These are phyloP conservation scores for Yasuhikotakia modesta DNA, from an alignment of 2,797 vertebrate species.

Conservation along the genomic window DNA sequence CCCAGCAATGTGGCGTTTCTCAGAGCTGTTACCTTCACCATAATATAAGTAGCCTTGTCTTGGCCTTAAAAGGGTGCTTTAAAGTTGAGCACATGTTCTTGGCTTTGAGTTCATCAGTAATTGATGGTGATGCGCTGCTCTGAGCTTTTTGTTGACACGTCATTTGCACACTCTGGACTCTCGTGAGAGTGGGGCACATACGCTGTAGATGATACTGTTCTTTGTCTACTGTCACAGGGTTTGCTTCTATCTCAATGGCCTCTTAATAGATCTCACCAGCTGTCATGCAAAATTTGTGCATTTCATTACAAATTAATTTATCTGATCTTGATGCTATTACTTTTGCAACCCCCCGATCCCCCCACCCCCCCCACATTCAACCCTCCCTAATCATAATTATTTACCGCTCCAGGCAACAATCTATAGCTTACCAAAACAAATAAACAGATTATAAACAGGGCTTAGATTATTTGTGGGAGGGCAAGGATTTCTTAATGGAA, in stretches of 20 bases:
- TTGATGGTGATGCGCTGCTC: conserved; percentile 70
- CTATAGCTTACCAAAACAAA: conserved; percentile 80
- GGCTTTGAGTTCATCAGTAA: conserved; percentile 82
- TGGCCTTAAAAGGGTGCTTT: conserved; percentile 30
- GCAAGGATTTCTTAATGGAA: conserved; percentile 80
- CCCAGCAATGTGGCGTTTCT: conserved; percentile 28
- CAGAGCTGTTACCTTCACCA: conserved; percentile 6
- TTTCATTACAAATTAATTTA: conserved; percentile 89
- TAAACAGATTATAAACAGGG: conserved; percentile 85
- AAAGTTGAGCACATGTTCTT: conserved; percentile 78
- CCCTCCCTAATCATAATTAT: conserved; percentile 82
- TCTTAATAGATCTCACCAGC: conserved; percentile 82
- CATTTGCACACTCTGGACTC: conserved; percentile 85
- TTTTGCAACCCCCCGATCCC: conserved; percentile 76
- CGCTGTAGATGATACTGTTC: conserved; percentile 81
- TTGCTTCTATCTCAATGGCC: conserved; percentile 76
- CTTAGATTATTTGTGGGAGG: conserved; percentile 81
- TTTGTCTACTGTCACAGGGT: conserved; percentile 85
- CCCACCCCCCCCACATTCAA: conserved; percentile 62
- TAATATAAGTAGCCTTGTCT: conserved; percentile 25
- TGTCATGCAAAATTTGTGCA: conserved; percentile 85
- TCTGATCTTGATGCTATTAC: conserved; percentile 85
- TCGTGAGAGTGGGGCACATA: conserved; percentile 75
- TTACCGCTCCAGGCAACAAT: conserved; percentile 83
- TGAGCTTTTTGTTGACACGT: conserved; percentile 85